These are phyloP conservation scores for Camelus bactrianus DNA, from an alignment of 2,113 vertebrate species.

Conservation along the genomic window DNA sequence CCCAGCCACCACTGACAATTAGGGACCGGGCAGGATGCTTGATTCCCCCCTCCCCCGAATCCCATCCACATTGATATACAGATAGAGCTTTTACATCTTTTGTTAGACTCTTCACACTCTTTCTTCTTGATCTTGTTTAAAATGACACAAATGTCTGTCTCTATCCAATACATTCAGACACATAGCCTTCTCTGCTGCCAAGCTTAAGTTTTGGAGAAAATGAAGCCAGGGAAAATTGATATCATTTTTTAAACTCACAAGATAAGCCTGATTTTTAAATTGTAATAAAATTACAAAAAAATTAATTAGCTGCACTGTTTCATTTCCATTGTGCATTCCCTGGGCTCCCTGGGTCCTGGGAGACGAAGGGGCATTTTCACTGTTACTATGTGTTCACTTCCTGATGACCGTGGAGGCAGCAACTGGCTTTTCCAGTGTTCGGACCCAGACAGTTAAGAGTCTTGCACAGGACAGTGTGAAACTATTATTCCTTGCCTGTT, in stretches of 20 bases:
- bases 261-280: not conserved
- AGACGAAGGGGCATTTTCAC: not conserved
- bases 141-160: not conserved
- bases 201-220: constrained; percentile 23
- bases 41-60: not conserved
- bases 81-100: not conserved
- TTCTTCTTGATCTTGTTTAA: not conserved
- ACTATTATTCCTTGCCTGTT: not conserved
- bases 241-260: not conserved
- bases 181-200: not conserved
- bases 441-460: not conserved
- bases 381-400: not conserved
- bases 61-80: not conserved
- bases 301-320: not conserved
- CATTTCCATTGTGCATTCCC: not conserved
- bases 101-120: not conserved
- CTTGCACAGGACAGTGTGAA: not conserved
- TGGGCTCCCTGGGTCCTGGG: not conserved
- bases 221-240: not conserved
- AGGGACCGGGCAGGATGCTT: not conserved
- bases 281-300: not conserved
- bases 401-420: not conserved
- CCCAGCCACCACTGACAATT: not conserved
- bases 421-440: not conserved
- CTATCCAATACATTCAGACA: not conserved